Base-by-base conservation (phyloP, 2,113 vertebrate genomes). In the Macrotus californicus region DNA sequence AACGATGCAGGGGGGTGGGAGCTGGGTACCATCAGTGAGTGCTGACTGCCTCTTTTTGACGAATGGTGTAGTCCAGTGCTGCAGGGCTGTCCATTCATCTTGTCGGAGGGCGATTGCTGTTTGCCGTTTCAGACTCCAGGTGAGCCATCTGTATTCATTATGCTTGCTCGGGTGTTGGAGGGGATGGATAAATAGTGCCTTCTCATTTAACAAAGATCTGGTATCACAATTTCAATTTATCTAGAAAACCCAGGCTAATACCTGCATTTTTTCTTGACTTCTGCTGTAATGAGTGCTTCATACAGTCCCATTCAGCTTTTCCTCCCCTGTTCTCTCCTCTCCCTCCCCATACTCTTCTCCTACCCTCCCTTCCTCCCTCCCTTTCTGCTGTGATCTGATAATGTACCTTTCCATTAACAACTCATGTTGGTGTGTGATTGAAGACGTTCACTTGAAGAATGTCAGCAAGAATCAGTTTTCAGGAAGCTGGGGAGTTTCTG, bases 91-190 rank as follows among this genome's bases (percentile, higher is more conserved):
- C 80, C 91, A 84, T 97, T 91, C 82, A 50, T 97, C 97, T 96
- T 39, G 0, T 41, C 21, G 72, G 93, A 95, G 72, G 69, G 46
- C 34, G 9, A 7, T 91, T 90, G 21, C n/a, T 72, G 22, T 95
- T 97, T 88, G 84, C 87, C 84, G 12, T 87, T 93, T 84, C 46
- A 43, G 77, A 52, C 31, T 93, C 96, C 85, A 93, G 85, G 95
- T 83, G 46, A 90, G 36, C 91, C 64, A 84, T 97, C 92, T 93
- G 1, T 97, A 87, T 94, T 96, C 90, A 97, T 97, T 95, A 97
- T 61, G 81, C n/a, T 18, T 2, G 10, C 67, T 70, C 43, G 19
- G 75, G 76, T 93, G 85, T 48, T 94, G 92, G 85, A 87, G 3
- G 86, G 83, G 43, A 0, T 50, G 41, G 92, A 56, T 87, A 92